phyloP scores from a whole-genome alignment of 2,888 invertebrate genomes.

The Drosophila leonis region DNA sequence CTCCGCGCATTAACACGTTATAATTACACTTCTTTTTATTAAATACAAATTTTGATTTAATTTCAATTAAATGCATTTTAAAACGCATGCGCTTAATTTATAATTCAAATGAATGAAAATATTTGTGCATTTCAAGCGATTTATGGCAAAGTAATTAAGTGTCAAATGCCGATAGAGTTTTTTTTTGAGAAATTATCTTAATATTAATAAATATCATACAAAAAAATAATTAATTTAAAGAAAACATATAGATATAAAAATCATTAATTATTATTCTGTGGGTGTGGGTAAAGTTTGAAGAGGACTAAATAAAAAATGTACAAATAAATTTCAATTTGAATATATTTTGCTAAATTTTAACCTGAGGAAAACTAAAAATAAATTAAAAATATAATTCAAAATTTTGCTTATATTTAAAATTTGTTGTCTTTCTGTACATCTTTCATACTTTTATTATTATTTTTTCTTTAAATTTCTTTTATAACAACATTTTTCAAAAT shows the following conservation, averaged over 20 bases:
- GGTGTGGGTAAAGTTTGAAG: background rate
- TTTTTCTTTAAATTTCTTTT: too few relatives aligned
- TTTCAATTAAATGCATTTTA: background rate
- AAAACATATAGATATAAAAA: background rate
- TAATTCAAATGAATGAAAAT: background rate
- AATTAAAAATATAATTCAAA: too few relatives aligned
- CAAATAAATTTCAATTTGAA: background rate
- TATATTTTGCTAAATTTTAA: background rate
- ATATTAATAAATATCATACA: background rate
- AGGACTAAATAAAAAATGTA: background rate
- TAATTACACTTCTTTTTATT: conserved; percentile 23
- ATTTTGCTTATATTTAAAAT: too few relatives aligned
- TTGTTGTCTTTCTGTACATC: too few relatives aligned
- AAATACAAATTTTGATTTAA: background rate
- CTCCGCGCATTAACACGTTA: conserved; percentile 58
- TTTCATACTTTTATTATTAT: too few relatives aligned
- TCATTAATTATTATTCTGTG: background rate
- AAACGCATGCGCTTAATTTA: background rate
- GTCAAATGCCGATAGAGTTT: background rate
- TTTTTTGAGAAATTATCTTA: background rate
- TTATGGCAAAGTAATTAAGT: conserved; percentile 5
- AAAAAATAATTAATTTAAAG: background rate
- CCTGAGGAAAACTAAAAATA: background rate
- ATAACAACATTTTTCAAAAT: too few relatives aligned
- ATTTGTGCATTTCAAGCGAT: background rate